Evolutionary conservation across 2,113 vertebrate species (phyloP).

Genomic region (Galemys pyrenaicus): DNA sequence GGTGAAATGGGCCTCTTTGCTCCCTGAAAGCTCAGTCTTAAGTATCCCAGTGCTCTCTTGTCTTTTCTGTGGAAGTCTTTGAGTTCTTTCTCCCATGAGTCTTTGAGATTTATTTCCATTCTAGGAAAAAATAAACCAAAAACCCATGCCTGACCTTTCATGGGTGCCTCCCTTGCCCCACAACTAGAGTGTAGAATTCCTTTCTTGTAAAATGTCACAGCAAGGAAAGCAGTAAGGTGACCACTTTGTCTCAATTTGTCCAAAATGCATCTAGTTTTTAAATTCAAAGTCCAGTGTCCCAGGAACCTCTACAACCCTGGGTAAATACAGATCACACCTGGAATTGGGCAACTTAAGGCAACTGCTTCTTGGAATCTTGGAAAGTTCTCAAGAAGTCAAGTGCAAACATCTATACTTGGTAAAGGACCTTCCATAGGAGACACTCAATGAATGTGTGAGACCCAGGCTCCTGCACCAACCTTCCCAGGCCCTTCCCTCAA

Average conservation of each 20-base stretch:
- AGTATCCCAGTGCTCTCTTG: background rate
- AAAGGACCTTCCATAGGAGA: background rate
- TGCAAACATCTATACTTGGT: no score
- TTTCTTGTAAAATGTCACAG: background rate
- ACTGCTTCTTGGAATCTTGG: background rate
- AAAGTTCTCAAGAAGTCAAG: background rate
- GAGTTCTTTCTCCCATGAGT: background rate
- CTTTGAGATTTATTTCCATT: background rate
- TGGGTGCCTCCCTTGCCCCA: background rate
- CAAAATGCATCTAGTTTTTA: background rate
- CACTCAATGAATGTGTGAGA: background rate
- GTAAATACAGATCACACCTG: fast-evolving
- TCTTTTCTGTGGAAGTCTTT: background rate
- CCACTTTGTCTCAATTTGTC: background rate
- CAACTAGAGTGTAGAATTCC: background rate
- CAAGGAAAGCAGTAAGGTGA: background rate
- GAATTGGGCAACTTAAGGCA: background rate
- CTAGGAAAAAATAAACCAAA: background rate
- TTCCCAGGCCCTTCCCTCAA: background rate
- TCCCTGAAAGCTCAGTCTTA: background rate
- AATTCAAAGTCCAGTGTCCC: background rate
- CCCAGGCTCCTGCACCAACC: fast-evolving
- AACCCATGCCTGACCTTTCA: background rate
- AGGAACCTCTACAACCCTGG: background rate
- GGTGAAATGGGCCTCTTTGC: background rate